Base-by-base conservation (phyloP, 2,888 invertebrate genomes). In the Bembecia ichneumoniformis region DNA sequence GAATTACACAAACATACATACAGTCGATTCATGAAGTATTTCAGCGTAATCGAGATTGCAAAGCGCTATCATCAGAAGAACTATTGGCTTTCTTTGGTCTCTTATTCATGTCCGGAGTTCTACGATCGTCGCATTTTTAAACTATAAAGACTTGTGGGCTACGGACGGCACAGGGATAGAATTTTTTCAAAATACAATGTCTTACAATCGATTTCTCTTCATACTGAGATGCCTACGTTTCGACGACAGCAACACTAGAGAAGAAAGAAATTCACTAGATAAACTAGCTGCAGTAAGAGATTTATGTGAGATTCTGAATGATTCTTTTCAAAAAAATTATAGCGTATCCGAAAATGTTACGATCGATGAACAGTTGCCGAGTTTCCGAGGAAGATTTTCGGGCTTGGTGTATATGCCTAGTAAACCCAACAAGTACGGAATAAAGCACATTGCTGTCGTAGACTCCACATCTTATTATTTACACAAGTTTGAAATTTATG, bases 371-470 rank as follows among this genome's bases (percentile, higher is more conserved):
- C n/a, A n/a, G n/a, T n/a, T n/a, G n/a, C n/a, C n/a, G n/a, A n/a
- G n/a, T n/a, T n/a, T n/a, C n/a, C n/a, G n/a, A n/a, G n/a, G n/a
- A n/a, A n/a, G n/a, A n/a, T n/a, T n/a, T n/a, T n/a, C n/a, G n/a
- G n/a, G n/a, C n/a, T n/a, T n/a, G n/a, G n/a, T n/a, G n/a, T n/a
- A n/a, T n/a, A n/a, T n/a, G n/a, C n/a, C n/a, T n/a, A 16, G 3
- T 10, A 53, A 53, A 47, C 51, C 50, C 34, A 53, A 35, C 16
- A 51, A 53, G 43, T 52, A 52, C 45, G 52, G 54, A 1, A 52
- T 54, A 15, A 54, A 52, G 43, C 46, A 48, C 47, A 34, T 34
- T 20, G 50, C 50, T 34, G 28, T 54, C n/a, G 50, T 52, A 10
- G 50, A 54, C 43, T 49, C 52, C 1, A 35, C 16, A 45, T 50